Evolutionary conservation across 2,113 vertebrate genomes (phyloP).

Genomic region (Oreocharis arfaki): DNA sequence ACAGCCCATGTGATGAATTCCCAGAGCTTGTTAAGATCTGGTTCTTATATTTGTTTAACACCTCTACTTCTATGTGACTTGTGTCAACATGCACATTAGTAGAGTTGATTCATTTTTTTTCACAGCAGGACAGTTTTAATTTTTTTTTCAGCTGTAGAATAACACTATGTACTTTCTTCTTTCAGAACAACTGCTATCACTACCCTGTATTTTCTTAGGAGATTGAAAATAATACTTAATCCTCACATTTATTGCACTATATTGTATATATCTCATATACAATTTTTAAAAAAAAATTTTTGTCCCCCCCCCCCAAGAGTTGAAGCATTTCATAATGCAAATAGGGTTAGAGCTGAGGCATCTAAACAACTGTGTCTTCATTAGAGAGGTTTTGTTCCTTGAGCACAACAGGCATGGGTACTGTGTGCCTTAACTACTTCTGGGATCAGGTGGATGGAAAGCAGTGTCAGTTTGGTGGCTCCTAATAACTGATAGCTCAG

Average conservation of each 20-base stretch:
- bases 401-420: no score
- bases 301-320: not conserved
- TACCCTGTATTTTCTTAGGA: not conserved
- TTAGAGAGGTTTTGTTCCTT: not conserved
- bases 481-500: not conserved
- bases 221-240: not conserved
- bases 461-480: not conserved
- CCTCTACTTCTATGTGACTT: not conserved
- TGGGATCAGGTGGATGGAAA: not conserved
- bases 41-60: not conserved
- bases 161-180: not conserved
- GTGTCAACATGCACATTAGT: not conserved
- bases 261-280: not conserved
- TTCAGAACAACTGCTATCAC: not conserved
- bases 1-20: not conserved
- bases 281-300: no score
- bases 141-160: not conserved
- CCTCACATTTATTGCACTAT: not conserved
- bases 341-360: not conserved
- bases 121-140: not conserved
- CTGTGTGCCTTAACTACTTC: not conserved
- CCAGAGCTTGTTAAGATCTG: not conserved
- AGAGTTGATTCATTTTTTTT: no score
- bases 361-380: fast-evolving
- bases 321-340: not conserved